Evolutionary conservation across 2,797 vertebrate species (phyloP).

Genomic region (Leptodactylus fallax): DNA sequence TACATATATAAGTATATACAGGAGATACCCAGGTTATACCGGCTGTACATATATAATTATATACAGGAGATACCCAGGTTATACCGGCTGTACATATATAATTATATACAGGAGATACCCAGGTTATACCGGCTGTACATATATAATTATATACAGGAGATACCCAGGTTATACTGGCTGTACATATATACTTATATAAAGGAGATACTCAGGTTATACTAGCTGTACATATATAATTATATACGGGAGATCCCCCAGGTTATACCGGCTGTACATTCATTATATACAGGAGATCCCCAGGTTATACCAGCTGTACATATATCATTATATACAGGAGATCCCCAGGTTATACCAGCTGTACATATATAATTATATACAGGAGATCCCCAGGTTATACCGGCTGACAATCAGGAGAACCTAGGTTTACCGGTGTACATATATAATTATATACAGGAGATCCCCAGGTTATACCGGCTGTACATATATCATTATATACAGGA

Average conservation of each 20-base stretch:
- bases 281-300: not conserved
- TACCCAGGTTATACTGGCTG: not conserved
- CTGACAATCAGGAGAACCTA: not conserved
- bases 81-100: too few species aligned
- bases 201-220: not conserved
- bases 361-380: not conserved
- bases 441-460: not conserved
- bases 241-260: not conserved
- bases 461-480: constrained; percentile 1
- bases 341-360: not conserved
- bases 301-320: not conserved
- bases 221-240: not conserved
- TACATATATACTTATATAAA: not conserved
- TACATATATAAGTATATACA: too few species aligned
- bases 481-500: not conserved
- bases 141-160: too few species aligned
- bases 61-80: too few species aligned
- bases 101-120: not conserved
- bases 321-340: not conserved
- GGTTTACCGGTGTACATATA: not conserved
- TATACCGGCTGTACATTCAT: not conserved
- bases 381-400: not conserved
- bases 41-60: too few species aligned
- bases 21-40: too few species aligned
- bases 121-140: not conserved